A percentile compares a stretch with the other conserved stretches of the same genome.
These are phyloP conservation scores for Macropis europaea DNA, from an alignment of 2,888 invertebrate species.

Conservation along the genomic window DNA sequence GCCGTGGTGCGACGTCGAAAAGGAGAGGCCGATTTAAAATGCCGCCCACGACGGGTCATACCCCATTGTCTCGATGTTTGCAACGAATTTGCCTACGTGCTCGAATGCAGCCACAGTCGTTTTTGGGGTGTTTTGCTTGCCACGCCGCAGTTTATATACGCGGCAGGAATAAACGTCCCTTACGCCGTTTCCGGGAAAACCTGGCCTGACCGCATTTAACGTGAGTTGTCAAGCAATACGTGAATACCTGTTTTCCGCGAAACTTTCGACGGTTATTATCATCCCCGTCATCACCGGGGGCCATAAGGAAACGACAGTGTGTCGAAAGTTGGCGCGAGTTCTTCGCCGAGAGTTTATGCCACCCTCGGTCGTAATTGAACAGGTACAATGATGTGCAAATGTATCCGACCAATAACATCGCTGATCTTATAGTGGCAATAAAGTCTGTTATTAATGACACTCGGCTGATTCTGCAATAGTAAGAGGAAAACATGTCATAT, in stretches of 20 bases:
- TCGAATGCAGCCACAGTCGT: slow-evolving; percentile 64
- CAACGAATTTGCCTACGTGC: slow-evolving; percentile 76
- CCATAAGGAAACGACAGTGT: not conserved
- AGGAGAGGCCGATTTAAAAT: slow-evolving; percentile 62
- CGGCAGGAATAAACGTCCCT: slow-evolving; percentile 70
- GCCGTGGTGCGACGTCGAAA: slow-evolving; percentile 33
- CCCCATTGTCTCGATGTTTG: slow-evolving; percentile 69
- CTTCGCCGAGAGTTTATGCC: too few relatives aligned
- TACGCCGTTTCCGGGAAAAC: slow-evolving; percentile 49
- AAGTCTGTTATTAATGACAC: too few relatives aligned
- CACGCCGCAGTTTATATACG: slow-evolving; percentile 67
- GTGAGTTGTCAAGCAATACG: slow-evolving; percentile 11
- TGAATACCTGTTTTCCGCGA: not conserved
- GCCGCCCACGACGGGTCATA: slow-evolving; percentile 65
- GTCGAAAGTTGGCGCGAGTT: not conserved
- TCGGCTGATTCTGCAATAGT: too few relatives aligned
- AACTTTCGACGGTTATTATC: not conserved
- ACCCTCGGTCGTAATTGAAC: too few relatives aligned
- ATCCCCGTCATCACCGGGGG: not conserved
- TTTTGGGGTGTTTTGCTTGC: slow-evolving; percentile 56
- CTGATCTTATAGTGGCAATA: too few relatives aligned
- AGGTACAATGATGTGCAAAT: too few relatives aligned
- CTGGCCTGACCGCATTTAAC: not conserved
- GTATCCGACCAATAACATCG: too few relatives aligned
- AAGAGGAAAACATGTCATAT: too few relatives aligned